Evolutionary conservation across 2,113 vertebrate species (phyloP).

Genomic region (Melanocharis versteri): DNA sequence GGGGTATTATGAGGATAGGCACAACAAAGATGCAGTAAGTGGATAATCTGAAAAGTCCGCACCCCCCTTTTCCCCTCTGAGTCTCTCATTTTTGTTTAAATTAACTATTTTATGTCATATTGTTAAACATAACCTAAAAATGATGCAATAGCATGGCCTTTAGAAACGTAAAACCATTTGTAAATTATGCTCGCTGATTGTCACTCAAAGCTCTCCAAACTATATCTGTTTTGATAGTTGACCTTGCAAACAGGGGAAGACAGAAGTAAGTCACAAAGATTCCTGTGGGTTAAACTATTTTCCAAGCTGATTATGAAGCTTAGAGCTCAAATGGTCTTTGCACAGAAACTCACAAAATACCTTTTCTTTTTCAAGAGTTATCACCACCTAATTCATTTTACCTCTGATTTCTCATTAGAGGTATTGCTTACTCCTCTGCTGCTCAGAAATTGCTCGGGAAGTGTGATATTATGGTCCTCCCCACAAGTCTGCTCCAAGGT

Average conservation of each 20-base stretch:
- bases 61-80: neutral
- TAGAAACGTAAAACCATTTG: neutral
- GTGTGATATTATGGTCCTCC: neutral
- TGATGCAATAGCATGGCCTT: neutral
- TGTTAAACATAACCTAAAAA: neutral
- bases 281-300: constrained; percentile 43
- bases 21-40: constrained; percentile 46
- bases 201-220: neutral
- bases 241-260: neutral
- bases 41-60: constrained; percentile 22
- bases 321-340: constrained; percentile 41
- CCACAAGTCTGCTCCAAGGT: neutral
- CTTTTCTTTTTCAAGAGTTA: constrained; percentile 41
- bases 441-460: neutral
- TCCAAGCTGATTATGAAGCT: constrained; percentile 60
- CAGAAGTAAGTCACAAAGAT: constrained; percentile 47
- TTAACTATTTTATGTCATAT: neutral
- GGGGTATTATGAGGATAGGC: constrained; percentile 24
- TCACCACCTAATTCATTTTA: constrained; percentile 36
- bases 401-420: constrained; percentile 10
- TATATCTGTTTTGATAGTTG: neutral
- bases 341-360: constrained; percentile 42
- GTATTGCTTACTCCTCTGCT: constrained; percentile 29
- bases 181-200: neutral
- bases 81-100: constrained; percentile 30